phyloP scores from a whole-genome alignment of 1,140 invertebrate genomes.

The Aphelenchoides fujianensis region DNA sequence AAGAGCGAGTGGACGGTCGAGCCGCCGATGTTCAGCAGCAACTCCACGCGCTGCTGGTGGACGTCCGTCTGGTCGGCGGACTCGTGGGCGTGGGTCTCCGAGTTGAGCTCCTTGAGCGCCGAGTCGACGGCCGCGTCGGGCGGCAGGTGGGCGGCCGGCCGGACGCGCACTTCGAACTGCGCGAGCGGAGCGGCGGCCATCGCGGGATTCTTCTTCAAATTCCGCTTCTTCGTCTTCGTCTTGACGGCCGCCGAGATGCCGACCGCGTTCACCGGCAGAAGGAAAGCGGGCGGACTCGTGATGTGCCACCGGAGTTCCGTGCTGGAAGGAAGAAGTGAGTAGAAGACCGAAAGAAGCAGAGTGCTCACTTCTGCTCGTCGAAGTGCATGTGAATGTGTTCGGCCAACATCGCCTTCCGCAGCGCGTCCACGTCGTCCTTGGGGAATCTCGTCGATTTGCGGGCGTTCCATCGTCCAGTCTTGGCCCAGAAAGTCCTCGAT shows the following conservation, averaged over 20 bases:
- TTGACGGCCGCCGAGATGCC: not conserved
- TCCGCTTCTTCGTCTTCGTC: not conserved
- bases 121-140: not conserved
- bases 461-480: constrained; percentile 9
- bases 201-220: not conserved
- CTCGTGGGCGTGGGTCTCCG: not conserved
- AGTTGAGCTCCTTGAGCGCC: not conserved
- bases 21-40: not conserved
- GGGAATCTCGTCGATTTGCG: not conserved
- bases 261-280: no score
- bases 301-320: constrained; percentile 2
- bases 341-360: no score
- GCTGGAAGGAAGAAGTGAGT: not conserved
- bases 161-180: not conserved
- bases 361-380: not conserved
- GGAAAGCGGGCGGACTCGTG: not conserved
- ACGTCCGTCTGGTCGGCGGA: not conserved
- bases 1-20: not conserved
- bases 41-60: not conserved
- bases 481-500: not conserved
- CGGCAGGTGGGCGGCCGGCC: not conserved
- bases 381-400: not conserved
- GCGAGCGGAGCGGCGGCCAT: not conserved
- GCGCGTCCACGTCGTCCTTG: not conserved
- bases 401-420: not conserved